Base-by-base conservation (phyloP, 2,888 invertebrate genomes). In the Amblyteles armatorius region DNA sequence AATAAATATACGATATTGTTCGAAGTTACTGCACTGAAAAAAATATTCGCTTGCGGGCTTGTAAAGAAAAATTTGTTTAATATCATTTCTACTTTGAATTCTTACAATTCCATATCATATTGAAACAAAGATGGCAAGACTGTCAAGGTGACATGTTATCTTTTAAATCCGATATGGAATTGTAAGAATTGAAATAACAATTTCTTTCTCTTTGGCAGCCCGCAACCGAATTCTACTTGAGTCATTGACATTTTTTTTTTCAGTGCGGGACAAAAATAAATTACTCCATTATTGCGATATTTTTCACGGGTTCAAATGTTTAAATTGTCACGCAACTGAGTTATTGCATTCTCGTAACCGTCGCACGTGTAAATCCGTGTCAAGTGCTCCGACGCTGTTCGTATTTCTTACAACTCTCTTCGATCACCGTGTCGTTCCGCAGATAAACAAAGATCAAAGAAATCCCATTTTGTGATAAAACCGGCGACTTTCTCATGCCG, bases 401-500 rank as follows among this genome's bases (percentile, higher is more conserved):
- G 26, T 68, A 57, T 33, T 67, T 74, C 44, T 76, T 44, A 60
- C 60, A 19, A 77, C 50, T 52, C 40, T 7, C 52, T 52, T 36
- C 50, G 11, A 22, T 65, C n/a, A 50, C 22, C 44, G 69, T 19
- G 33, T 26, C 9, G 57, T 65, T 65, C 36, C 19, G 50, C 36
- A 19, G 65, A 22, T 65, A 68, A 74, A 69, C 73, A 16, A 69
- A 50, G 40, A 44, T 36, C 29, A 19, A 68, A 50, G 26, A 65
- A 52, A 60, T 26, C 22, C 11, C 2, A 52, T 52, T 68, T 71
- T 57, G 40, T 60, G 68, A 78, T 80, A 16, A 78, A 52, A 77
- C 73, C 77, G 67, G 4, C 29, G 72, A 81, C 84, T 84, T 84
- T 81, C 84, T 78, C 84, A 80, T 65, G 2, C 44, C 33, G 48